Base-by-base conservation (phyloP, 2,113 vertebrate genomes). In the Cyanistes caeruleus region DNA sequence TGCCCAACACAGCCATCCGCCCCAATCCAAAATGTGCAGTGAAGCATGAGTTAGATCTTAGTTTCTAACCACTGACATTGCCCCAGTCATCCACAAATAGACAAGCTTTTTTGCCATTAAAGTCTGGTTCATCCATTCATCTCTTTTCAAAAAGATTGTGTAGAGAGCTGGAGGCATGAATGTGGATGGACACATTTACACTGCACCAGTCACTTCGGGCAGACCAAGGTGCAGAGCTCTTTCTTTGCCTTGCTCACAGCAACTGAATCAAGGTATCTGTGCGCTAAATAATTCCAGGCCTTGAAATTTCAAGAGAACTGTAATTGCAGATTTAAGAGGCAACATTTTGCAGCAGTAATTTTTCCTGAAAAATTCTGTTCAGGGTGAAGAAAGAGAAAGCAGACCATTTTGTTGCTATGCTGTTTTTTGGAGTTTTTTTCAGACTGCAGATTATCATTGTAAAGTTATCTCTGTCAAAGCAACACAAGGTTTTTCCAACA, bases 131-230 rank as follows among this genome's bases (percentile, higher is more conserved):
- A 49, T 44, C 44, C 41, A 22, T 51, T 82, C 35, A 68, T 44
- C 21, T 51, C 43, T 79, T 85, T 74, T 85, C 62, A 52, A 13
- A 87, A 84, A 17, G 52, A 49, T 44, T 63, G 62, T 72, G 53
- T n/a, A 35, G 58, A 56, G 24, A 88, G 35, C 35, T 79, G 37
- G 62, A 63, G 63, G 35, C 1, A 0, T 0, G 2, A 63, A 25
- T 10, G 8, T 52, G 53, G 30, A 88, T 5, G 6, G 64, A 30
- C 25, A 53, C 1, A 4, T 58, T 65, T 25, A 49, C 14, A 63
- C 15, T 2, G 1, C 46, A 72, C 4, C 28, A 24, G 33, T 70
- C 2, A 0, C 13, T n/a, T 2, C 2, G 19, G 55, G 37, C 68
- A 87, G 76, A 80, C 2, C 3, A 3, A 15, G 25, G 16, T 24